A percentile compares a stretch with the other conserved stretches of the same genome.
These are phyloP conservation scores for Drosophila prostipennis DNA, from an alignment of 2,888 invertebrate genomes.

Conservation along the genomic window DNA sequence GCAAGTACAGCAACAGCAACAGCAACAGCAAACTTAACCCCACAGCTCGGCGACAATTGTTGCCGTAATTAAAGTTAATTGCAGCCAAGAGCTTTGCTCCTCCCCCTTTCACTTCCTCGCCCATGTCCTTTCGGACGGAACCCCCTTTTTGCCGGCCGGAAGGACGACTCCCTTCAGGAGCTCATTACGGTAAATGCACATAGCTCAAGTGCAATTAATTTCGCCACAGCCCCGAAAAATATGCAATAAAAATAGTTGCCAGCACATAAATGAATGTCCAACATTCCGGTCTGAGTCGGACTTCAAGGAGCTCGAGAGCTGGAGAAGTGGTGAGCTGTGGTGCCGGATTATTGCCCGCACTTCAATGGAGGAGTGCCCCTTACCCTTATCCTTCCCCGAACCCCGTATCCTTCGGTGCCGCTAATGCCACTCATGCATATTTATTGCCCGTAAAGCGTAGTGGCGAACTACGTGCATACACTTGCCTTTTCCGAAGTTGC, in stretches of 20 bases:
- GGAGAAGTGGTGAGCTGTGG: conserved; percentile 2
- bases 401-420: conserved; percentile 3
- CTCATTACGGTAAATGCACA: conserved; percentile 76
- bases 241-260: conserved; percentile 74
- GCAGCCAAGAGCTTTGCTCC: conserved; percentile 57
- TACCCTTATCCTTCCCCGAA: no score
- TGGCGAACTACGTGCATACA: conserved; percentile 19
- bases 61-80: conserved; percentile 71
- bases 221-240: conserved; percentile 60
- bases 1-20: conserved; percentile 10
- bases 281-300: conserved; percentile 2
- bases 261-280: conserved; percentile 48
- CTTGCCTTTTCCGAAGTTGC: conserved; percentile 1
- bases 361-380: background rate
- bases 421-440: conserved; percentile 64
- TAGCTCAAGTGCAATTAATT: conserved; percentile 75
- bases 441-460: conserved; percentile 54
- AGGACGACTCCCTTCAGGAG: conserved; percentile 41
- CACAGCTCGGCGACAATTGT: conserved; percentile 68
- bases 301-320: conserved; percentile 11
- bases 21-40: conserved; percentile 27
- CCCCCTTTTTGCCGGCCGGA: conserved; percentile 9
- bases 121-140: background rate
- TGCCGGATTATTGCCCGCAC: conserved; percentile 20
- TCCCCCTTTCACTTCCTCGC: background rate